Evolutionary conservation across 2,113 vertebrate genomes (phyloP).

Genomic region (Physeter macrocephalus): DNA sequence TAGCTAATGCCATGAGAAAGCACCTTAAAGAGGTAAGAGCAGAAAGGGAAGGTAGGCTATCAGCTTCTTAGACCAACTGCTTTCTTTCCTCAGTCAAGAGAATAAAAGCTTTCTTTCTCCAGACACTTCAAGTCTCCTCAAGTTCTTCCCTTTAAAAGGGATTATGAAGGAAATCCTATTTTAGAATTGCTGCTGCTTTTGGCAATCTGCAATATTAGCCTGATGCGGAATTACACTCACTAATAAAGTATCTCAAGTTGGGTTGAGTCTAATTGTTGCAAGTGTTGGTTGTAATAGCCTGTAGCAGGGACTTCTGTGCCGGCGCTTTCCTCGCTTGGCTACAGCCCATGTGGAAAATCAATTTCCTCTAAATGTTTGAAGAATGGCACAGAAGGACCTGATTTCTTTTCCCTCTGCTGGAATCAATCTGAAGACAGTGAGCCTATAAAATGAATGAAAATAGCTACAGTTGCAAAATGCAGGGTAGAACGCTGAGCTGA

Average conservation of each 20-base stretch:
- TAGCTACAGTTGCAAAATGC: not conserved
- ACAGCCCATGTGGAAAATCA: constrained; percentile 68
- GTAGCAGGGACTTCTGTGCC: not conserved
- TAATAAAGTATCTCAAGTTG: constrained; percentile 69
- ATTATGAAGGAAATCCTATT: constrained; percentile 74
- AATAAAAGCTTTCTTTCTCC: constrained; percentile 55
- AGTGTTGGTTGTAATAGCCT: constrained; percentile 1
- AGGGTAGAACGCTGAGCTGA: not conserved
- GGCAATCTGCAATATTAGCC: constrained; percentile 60
- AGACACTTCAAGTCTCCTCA: constrained; percentile 52
- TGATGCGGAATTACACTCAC: constrained; percentile 57
- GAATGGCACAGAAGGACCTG: constrained; percentile 67
- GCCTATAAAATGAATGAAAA: constrained; percentile 66
- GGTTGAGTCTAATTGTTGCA: constrained; percentile 63
- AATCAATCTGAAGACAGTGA: constrained; percentile 56
- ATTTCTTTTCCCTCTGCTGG: constrained; percentile 71
- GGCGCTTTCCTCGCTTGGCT: constrained; percentile 17
- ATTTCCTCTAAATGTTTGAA: constrained; percentile 75
- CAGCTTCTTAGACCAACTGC: constrained; percentile 20
- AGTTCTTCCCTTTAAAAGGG: constrained; percentile 54
- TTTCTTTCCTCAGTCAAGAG: constrained; percentile 53
- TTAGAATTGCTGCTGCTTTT: constrained; percentile 58
- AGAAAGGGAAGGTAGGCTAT: not conserved
- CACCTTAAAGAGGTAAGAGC: not conserved
- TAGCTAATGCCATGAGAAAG: not conserved